A percentile compares a stretch with the other conserved stretches of the same genome.
These are phyloP conservation scores for Hormiphora californensis DNA, from an alignment of 37 sponge, comb jelly and placozoan genomes.

Conservation along the genomic window DNA sequence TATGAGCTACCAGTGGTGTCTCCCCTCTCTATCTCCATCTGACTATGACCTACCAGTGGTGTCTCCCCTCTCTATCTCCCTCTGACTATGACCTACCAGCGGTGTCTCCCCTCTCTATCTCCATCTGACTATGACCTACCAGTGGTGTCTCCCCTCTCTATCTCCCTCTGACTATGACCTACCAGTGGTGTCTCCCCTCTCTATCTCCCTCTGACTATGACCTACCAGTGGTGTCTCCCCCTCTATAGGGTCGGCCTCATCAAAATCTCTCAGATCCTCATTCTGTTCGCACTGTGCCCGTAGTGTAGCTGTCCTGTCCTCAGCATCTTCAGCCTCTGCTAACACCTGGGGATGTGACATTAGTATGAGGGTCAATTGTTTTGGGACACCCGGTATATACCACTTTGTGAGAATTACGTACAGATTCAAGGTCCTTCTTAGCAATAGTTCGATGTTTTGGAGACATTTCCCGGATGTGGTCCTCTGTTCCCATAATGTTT, in stretches of 20 bases:
- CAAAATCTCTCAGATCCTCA: conserved; percentile 89
- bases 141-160: neutral
- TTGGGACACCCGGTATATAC: neutral
- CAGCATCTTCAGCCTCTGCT: conserved; percentile 76
- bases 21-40: too few relatives aligned
- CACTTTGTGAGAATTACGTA: neutral
- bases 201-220: neutral
- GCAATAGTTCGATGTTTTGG: conserved; percentile 55
- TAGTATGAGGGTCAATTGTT: neutral
- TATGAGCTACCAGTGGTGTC: too few relatives aligned
- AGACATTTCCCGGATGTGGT: neutral
- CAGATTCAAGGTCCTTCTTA: conserved; percentile 68
- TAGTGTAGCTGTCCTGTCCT: conserved; percentile 73
- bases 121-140: neutral
- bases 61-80: too few relatives aligned
- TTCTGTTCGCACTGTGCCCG: conserved; percentile 76
- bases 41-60: too few relatives aligned
- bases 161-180: neutral
- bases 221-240: conserved; percentile 48
- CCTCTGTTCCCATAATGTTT: neutral
- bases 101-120: too few relatives aligned
- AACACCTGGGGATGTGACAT: conserved; percentile 59
- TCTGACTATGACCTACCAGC: too few relatives aligned
- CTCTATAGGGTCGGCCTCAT: conserved; percentile 66
- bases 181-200: conserved; percentile 3